Conservation (phyloP, 1,140 invertebrate genomes). For the Leptinotarsa undecemlineata region DNA sequence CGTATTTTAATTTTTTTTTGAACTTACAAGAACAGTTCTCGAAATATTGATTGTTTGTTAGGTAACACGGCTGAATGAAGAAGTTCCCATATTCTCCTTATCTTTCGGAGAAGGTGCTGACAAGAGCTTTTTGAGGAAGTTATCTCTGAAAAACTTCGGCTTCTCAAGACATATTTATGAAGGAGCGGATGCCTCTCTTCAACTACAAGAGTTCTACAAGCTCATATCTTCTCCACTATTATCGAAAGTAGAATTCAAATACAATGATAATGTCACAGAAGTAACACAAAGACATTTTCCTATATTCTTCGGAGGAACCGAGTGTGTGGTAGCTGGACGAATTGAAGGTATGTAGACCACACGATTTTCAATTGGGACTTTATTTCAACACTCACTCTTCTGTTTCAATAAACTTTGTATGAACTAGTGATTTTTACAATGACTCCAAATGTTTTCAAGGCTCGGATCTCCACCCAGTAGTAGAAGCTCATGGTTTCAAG, state of each 20-base stretch:
- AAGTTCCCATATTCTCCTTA: conserved; percentile 65
- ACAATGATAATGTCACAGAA: conserved; percentile 62
- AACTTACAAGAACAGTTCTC: too few relatives aligned
- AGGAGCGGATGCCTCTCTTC: conserved; percentile 70
- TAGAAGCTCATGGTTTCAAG: conserved; percentile 31
- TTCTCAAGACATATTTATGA: conserved; percentile 76
- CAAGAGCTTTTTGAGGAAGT: conserved; percentile 66
- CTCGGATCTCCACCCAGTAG: conserved; percentile 25
- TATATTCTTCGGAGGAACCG: conserved; percentile 63
- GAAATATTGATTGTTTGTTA: too few relatives aligned
- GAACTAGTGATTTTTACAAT: too few relatives aligned
- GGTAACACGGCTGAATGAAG: conserved; percentile 39
- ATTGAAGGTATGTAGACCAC: background rate
- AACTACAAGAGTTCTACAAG: conserved; percentile 72
- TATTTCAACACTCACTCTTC: too few relatives aligned
- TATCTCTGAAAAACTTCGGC: conserved; percentile 68
- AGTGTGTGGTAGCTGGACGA: conserved; percentile 63
- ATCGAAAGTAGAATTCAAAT: conserved; percentile 69
- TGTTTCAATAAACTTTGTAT: too few relatives aligned
- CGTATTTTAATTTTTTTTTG: too few relatives aligned
- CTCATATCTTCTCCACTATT: conserved; percentile 73
- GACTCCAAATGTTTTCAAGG: too few relatives aligned
- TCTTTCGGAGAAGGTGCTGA: conserved; percentile 76
- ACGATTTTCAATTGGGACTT: too few relatives aligned
- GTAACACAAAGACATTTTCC: conserved; percentile 59